Percentiles rank a stretch among this genome's conserved stretches.
Evolutionary conservation across 2,888 invertebrate species (phyloP).

Genomic region (Sicus ferrugineus): DNA sequence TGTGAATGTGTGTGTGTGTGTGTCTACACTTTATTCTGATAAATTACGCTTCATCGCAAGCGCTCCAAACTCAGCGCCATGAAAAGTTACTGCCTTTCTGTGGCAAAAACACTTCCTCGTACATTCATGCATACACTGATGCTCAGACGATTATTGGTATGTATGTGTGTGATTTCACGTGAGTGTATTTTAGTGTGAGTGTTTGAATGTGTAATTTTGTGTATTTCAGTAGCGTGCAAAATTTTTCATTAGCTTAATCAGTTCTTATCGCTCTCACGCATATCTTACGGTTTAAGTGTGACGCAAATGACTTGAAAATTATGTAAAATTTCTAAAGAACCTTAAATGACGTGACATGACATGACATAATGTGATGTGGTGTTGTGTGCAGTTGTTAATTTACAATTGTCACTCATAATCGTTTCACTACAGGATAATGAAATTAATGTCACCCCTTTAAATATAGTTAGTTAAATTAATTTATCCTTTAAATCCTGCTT

Average conservation of each 20-base stretch:
- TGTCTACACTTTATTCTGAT: slow-evolving; percentile 42
- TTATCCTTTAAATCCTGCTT: too few relatives aligned
- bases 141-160: too few relatives aligned
- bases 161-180: slow-evolving; percentile 21
- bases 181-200: slow-evolving; percentile 21
- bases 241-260: slow-evolving; percentile 26
- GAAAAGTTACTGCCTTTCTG: slow-evolving; percentile 14
- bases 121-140: too few relatives aligned
- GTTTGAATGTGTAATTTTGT: not conserved
- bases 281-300: not conserved
- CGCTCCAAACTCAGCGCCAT: slow-evolving; percentile 9
- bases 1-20: not conserved
- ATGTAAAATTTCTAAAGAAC: not conserved
- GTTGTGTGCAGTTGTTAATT: not conserved
- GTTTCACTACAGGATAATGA: too few relatives aligned
- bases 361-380: not conserved
- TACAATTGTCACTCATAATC: too few relatives aligned
- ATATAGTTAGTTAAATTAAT: too few relatives aligned
- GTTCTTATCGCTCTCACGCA: slow-evolving; percentile 21
- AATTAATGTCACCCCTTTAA: too few relatives aligned
- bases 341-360: not conserved
- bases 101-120: too few relatives aligned
- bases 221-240: not conserved
- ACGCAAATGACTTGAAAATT: not conserved
- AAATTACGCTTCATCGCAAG: slow-evolving; percentile 42